Conservation (phyloP, 2,888 invertebrate species). For the Dichetophora obliterata region DNA sequence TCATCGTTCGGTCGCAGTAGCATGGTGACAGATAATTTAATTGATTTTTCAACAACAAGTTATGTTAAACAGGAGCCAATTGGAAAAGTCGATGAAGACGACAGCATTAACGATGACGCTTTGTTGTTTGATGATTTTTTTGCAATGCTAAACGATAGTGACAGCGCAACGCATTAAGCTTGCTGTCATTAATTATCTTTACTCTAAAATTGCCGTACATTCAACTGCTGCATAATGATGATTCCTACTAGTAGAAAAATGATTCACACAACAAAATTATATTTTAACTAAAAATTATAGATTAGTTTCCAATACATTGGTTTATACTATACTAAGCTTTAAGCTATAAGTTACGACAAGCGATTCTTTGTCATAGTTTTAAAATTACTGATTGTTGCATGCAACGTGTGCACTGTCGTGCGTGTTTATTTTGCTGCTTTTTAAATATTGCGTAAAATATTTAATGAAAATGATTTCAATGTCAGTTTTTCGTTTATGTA, state of each 20-base stretch:
- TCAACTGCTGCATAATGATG: not conserved
- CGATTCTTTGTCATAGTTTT: too few species aligned
- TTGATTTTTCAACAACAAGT: not conserved
- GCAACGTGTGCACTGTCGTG: too few species aligned
- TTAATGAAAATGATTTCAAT: not conserved
- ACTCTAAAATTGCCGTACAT: not conserved
- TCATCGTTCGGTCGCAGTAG: not conserved
- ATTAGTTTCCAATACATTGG: slow-evolving; percentile 7
- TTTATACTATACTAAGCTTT: not conserved
- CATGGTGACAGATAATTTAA: not conserved
- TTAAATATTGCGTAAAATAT: not conserved
- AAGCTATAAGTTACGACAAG: not conserved
- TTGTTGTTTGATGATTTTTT: slow-evolving; percentile 15
- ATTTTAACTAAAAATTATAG: not conserved
- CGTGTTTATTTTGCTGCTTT: not conserved
- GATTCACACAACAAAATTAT: not conserved
- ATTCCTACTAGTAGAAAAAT: slow-evolving; percentile 24
- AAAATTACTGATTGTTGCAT: too few species aligned
- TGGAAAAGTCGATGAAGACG: not conserved
- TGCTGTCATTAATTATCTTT: not conserved
- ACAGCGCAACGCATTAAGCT: not conserved
- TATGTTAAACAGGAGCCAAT: slow-evolving; percentile 16
- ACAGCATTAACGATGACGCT: not conserved
- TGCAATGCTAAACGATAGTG: not conserved
- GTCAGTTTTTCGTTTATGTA: not conserved